Evolutionary conservation across 2,888 invertebrate genomes (phyloP), one percentile per base, ranked within the genome.

Genomic region (Chymomyza caudatula): DNA sequence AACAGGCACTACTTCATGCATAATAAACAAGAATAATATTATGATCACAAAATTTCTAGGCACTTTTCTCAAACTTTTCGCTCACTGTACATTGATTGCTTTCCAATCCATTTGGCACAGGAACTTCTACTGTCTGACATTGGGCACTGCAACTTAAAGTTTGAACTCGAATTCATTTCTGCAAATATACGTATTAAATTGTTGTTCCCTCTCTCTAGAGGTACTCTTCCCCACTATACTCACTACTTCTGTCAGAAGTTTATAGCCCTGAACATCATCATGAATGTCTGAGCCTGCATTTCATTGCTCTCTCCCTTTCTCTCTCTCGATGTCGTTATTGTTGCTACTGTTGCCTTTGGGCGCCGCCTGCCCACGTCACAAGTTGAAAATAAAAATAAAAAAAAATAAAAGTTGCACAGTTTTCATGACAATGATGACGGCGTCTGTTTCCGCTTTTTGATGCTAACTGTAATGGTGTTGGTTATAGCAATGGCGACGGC

Each of bases 401-500:
- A 60, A 60, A 51, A 56, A 49, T 23, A 54, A 64, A 63, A 69
- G 71, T 81, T 76, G 74, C 83, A 67, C 74, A 69, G 79, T 68
- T 78, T 80, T 70, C 75, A 76, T 78, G 83, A 79, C 79, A 82
- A 79, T 77, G 78, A 77, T 80, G 80, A 76, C 76, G 80, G 71
- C 78, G 76, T 76, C 78, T 76, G 80, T 83, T 80, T 81, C 82
- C 82, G 79, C 76, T 77, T 79, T 37, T 77, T 78, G 77, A 74
- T 56, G 69, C 51, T 67, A 58, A 65, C 29, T 37, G 11, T 37
- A 11, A 37, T 37, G 29, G 29, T 37, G 29, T 37, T 37, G 29
- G 29, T 37, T 37, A 37, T 37, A 37, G 29, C 51, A 19, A 47
- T 19, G 47, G 19, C 19, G 47, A 47, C 53, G 25, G 20, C 53